Conservation (phyloP, 2,888 invertebrate genomes). For the Ariolimax columbianus region DNA sequence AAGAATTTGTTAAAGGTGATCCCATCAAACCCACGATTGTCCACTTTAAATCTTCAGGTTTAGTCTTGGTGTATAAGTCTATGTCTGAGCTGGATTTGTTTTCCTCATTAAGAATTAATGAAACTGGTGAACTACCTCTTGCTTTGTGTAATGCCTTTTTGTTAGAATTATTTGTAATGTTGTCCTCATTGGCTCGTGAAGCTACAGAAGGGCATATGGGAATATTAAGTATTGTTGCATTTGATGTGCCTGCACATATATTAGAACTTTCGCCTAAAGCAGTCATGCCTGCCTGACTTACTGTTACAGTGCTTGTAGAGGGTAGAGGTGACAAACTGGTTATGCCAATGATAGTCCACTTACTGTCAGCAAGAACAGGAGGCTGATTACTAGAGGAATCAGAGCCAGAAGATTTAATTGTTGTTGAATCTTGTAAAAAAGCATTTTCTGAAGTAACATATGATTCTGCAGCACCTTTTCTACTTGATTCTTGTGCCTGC, state of each 20-base stretch:
- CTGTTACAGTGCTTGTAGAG: not conserved
- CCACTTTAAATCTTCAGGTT: constrained; percentile 39
- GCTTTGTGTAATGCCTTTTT: not conserved
- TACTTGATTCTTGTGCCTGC: not conserved
- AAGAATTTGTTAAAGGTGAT: constrained; percentile 2
- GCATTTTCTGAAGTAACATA: not conserved
- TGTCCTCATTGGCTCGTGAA: not conserved
- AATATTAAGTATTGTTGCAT: constrained; percentile 43
- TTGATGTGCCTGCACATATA: not conserved
- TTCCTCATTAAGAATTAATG: not conserved
- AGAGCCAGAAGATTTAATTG: not conserved
- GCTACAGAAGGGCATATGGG: constrained; percentile 23
- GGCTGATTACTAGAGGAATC: not conserved
- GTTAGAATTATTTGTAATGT: not conserved
- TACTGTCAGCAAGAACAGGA: constrained; percentile 7
- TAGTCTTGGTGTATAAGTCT: not conserved
- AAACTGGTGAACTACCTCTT: not conserved
- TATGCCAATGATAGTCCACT: constrained; percentile 46
- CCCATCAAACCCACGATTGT: constrained; percentile 38
- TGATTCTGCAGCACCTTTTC: not conserved
- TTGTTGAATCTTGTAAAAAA: not conserved
- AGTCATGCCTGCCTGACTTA: not conserved
- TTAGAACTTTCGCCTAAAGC: not conserved
- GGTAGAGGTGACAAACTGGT: constrained; percentile 20
- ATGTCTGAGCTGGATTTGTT: not conserved